Conservation (phyloP, 2,888 invertebrate genomes). For the Cotesia congregata region DNA sequence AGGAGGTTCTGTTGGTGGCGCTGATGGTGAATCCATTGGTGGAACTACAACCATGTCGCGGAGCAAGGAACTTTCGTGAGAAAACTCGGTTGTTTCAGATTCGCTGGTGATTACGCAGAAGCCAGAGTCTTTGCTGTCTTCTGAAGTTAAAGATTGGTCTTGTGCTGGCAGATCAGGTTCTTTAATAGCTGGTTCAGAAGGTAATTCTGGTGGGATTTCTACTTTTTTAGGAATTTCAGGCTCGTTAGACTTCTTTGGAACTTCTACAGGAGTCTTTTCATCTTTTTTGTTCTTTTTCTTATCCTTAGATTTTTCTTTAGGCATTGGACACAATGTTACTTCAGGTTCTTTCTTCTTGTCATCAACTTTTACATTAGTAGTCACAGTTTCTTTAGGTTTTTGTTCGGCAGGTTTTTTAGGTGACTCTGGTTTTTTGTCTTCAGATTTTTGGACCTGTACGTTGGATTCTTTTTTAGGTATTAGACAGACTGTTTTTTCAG, state of each 20-base stretch:
- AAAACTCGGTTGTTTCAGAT: not conserved
- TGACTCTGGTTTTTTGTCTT: not conserved
- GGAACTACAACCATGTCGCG: conserved; percentile 32
- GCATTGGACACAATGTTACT: conserved; percentile 35
- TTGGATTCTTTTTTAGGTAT: conserved; percentile 23
- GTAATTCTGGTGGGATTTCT: not conserved
- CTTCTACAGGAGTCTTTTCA: conserved; percentile 27
- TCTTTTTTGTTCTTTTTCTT: conserved; percentile 31
- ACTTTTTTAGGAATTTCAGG: not conserved
- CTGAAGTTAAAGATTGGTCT: conserved; percentile 1
- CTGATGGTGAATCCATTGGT: not conserved
- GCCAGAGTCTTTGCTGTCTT: conserved; percentile 12
- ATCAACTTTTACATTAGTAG: not conserved
- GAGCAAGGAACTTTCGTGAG: conserved; percentile 10
- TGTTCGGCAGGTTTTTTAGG: too few species aligned
- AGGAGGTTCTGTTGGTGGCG: not conserved
- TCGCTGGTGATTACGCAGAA: conserved; percentile 24
- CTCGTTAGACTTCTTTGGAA: conserved; percentile 18
- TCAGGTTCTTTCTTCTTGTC: conserved; percentile 43
- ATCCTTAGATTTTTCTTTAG: not conserved
- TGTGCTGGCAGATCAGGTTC: not conserved
- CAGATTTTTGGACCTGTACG: conserved; percentile 38
- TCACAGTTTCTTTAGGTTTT: not conserved
- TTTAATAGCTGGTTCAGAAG: conserved; percentile 6
- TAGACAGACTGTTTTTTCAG: conserved; percentile 17